Evolutionary conservation across 2,888 invertebrate species (phyloP).

Genomic region (Chrysolina americana): DNA sequence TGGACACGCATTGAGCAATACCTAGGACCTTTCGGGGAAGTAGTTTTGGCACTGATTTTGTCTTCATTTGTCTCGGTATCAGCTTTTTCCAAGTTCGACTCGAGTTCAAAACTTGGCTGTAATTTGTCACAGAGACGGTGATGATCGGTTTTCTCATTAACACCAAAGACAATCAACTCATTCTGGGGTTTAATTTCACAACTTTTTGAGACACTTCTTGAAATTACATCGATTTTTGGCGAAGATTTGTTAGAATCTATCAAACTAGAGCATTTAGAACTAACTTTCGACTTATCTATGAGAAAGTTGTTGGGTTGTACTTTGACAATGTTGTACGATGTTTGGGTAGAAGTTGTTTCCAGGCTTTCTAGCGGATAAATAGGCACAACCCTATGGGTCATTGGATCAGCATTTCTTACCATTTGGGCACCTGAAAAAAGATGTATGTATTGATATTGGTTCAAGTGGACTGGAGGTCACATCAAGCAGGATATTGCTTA

Average conservation of each 20-base stretch:
- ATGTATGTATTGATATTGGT: no score
- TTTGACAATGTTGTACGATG: constrained; percentile 60
- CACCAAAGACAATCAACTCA: constrained; percentile 38
- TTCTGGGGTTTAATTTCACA: constrained; percentile 35
- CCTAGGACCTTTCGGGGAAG: constrained; percentile 74
- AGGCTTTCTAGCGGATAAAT: constrained; percentile 36
- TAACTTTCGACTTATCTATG: constrained; percentile 51
- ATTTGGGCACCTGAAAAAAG: constrained; percentile 55
- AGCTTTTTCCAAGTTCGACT: constrained; percentile 50
- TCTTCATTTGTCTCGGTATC: constrained; percentile 52
- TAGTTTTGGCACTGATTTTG: constrained; percentile 54
- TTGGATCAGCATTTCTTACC: constrained; percentile 56
- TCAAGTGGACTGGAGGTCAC: background rate
- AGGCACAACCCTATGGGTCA: constrained; percentile 45
- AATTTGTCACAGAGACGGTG: constrained; percentile 56
- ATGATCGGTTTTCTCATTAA: constrained; percentile 45
- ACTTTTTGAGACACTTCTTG: constrained; percentile 34
- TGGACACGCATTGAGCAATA: constrained; percentile 84
- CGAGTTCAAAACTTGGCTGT: constrained; percentile 52
- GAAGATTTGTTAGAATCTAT: constrained; percentile 43
- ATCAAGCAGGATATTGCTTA: background rate
- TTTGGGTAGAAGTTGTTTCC: constrained; percentile 39
- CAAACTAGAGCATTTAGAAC: constrained; percentile 48
- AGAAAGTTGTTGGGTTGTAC: constrained; percentile 68
- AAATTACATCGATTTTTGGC: constrained; percentile 34